Evolutionary conservation across 2,888 invertebrate species (phyloP).

Genomic region (Norana najaformis): DNA sequence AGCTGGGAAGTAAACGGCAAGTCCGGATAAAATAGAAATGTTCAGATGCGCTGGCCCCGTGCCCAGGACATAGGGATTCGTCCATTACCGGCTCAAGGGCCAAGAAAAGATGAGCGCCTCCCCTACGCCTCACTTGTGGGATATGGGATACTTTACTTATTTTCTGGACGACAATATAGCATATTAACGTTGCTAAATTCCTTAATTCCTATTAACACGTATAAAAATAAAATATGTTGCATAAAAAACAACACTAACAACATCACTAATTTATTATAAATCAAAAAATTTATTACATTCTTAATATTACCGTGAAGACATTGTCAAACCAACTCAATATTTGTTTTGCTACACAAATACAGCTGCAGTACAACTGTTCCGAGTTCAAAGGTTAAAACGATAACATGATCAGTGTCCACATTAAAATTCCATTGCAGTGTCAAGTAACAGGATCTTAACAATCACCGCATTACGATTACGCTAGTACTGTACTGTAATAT

Average conservation of each 20-base stretch:
- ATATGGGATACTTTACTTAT: too few relatives aligned
- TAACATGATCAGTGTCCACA: background rate
- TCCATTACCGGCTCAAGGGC: too few relatives aligned
- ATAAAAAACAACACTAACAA: background rate
- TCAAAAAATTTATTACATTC: background rate
- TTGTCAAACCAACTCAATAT: background rate
- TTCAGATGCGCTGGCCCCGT: too few relatives aligned
- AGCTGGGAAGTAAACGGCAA: too few relatives aligned
- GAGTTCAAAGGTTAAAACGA: background rate
- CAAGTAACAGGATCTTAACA: background rate
- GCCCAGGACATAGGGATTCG: too few relatives aligned
- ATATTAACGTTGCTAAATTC: too few relatives aligned
- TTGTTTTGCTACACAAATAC: background rate
- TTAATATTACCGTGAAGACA: background rate
- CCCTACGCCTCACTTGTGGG: too few relatives aligned
- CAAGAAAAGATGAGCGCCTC: too few relatives aligned
- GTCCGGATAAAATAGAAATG: too few relatives aligned
- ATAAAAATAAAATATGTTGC: background rate
- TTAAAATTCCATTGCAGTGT: background rate
- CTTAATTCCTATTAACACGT: background rate
- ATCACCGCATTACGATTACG: background rate
- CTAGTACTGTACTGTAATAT: background rate
- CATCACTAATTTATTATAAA: constrained; percentile 13
- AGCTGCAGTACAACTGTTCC: background rate
- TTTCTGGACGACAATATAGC: too few relatives aligned